phyloP scores from a whole-genome alignment of 2,888 invertebrate genomes.

The Pimpla rufipes region DNA sequence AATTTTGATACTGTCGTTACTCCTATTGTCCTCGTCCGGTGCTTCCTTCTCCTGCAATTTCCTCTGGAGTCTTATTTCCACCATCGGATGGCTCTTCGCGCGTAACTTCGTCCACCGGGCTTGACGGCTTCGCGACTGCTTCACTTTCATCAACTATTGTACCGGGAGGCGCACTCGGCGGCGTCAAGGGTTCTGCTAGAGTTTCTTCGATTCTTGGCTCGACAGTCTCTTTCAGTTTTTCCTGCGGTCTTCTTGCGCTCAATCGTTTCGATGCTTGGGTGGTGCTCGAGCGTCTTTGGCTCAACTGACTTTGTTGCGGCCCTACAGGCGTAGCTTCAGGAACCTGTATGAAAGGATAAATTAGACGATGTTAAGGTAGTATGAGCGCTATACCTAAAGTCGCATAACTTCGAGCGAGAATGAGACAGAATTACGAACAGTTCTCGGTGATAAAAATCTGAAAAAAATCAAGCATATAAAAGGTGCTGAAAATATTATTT shows the following conservation, averaged over 20 bases:
- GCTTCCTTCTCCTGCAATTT: slow-evolving; percentile 22
- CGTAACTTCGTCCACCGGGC: slow-evolving; percentile 35
- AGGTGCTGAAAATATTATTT: too few relatives aligned
- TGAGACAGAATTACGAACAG: too few relatives aligned
- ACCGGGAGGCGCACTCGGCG: slow-evolving; percentile 44
- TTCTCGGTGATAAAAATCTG: too few relatives aligned
- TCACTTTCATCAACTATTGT: slow-evolving; percentile 54
- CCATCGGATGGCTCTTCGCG: slow-evolving; percentile 23
- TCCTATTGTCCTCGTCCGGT: slow-evolving; percentile 32
- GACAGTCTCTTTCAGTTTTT: slow-evolving; percentile 19
- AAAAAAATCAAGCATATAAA: too few relatives aligned
- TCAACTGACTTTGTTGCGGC: slow-evolving; percentile 47
- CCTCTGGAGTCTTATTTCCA: neutral
- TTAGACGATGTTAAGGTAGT: too few relatives aligned
- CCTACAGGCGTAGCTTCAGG: slow-evolving; percentile 17
- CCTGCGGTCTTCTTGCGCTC: slow-evolving; percentile 46
- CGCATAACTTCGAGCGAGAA: too few relatives aligned
- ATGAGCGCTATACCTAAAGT: too few relatives aligned
- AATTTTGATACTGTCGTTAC: neutral
- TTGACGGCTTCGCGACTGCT: slow-evolving; percentile 25
- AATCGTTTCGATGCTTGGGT: slow-evolving; percentile 44
- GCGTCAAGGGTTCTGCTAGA: slow-evolving; percentile 25
- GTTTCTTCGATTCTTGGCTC: slow-evolving; percentile 25
- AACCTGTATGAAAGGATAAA: slow-evolving; percentile 31
- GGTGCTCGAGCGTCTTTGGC: slow-evolving; percentile 52